Base-by-base conservation (phyloP, 2,113 vertebrate genomes). In the Peromyscus leucopus region DNA sequence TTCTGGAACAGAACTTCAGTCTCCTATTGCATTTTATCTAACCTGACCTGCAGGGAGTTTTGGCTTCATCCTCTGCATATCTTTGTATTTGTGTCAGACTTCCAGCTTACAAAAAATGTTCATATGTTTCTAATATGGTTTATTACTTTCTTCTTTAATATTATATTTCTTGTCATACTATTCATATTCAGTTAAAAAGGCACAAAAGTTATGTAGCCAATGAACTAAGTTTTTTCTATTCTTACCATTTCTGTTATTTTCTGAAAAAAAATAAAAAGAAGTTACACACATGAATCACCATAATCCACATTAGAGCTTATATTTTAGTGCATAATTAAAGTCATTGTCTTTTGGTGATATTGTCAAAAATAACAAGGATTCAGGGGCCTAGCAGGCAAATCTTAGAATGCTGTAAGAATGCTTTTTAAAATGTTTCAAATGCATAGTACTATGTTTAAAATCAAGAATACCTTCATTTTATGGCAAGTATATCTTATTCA, bases 391-490 rank as follows among this genome's bases (percentile, higher is more conserved):
- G 33, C 69, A 26, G 13, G 15, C 19, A 92, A 93, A 80, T 11
- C 10, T 94, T 57, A 74, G 12, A 80, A 36, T 69, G 8, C 2
- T 85, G 3, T 46, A 33, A 33, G 15, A 86, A 51, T 79, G 2
- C 21, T 96, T 96, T 93, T 24, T 82, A 85, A 75, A 75, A 80
- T 69, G 1, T 79, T 90, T 75, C 67, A 86, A 48, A 48, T 69
- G 17, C 1, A 69, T 17, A 71, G 46, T 88, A 33, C 13, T 21
- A 67, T 4, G 61, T 42, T 93, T 95, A 39, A 11, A 46, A 24
- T 88, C 31, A 90, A 33, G 5, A 6, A 71, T 83, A n/a, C 5
- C 21, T 88, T 90, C n/a, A 69, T 48, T 95, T 90, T 36, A 33
- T 9, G n/a, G 0, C 22, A 90, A 90, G 87, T 63, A 28, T 36